Evolutionary conservation across 2,888 invertebrate species (phyloP), one percentile per base, ranked within the genome.

Genomic region (Latrodectus hesperus): DNA sequence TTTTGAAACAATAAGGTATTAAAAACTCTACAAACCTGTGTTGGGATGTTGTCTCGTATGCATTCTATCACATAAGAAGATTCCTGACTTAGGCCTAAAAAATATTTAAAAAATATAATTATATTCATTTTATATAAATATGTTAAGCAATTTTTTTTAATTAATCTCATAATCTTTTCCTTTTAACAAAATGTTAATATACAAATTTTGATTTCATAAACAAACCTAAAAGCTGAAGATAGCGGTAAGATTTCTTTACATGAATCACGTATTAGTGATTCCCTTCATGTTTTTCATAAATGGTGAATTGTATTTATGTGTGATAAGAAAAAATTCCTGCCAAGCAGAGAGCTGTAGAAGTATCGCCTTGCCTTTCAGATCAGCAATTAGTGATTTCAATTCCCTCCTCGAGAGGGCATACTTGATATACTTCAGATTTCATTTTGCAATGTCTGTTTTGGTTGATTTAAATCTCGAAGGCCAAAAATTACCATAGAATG

Each of bases 11-110:
- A 38, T 38, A 38, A 38, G 5, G 38, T 38, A 38, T 6, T 38
- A 38, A 38, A 38, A 38, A 6, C 38, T 38, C 38, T 38, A 87
- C 86, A 81, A 22, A 87, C 86, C 65, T 87, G 86, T 11, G 26
- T 49, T 6, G 86, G 86, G 9, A 87, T 87, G 26, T 77, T 82
- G 67, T 87, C 81, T 26, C 81, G 71, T 17, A 87, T 87, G 60
- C 86, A 87, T 71, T 87, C 86, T 22, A 87, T 87, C 11, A 87
- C 81, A 22, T 81, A 87, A 6, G 67, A 71, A 0, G 86, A 72
- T 55, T 87, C 86, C 60, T 87, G 86, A 55, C 81, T 87, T 12
- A 77, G 26, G 17, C 81, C 86, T 86, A 52, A 11, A 73, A 71
- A 9, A 9, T 16, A 10, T 16, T 16, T 60, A 9, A n/a, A 60